A percentile compares a stretch with the other conserved stretches of the same genome.
Evolutionary conservation across 2,888 invertebrate genomes (phyloP).

Genomic region (Coenonympha glycerion): DNA sequence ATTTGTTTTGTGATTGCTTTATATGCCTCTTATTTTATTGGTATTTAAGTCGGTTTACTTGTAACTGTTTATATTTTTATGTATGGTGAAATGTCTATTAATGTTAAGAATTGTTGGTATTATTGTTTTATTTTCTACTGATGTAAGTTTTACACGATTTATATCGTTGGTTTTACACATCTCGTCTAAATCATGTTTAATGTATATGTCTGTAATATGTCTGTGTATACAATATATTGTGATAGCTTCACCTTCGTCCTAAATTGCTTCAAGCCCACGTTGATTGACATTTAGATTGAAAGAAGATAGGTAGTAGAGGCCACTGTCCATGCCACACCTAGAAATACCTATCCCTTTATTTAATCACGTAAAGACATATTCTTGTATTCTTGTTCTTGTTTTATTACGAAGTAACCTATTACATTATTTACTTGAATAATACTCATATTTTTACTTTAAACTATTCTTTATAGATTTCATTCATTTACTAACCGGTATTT

Average conservation of each 20-base stretch:
- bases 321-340: neutral
- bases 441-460: too few relatives aligned
- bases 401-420: neutral
- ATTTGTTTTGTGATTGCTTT: neutral
- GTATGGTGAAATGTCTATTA: too few relatives aligned
- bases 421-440: too few relatives aligned
- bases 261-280: neutral
- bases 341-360: neutral
- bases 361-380: neutral
- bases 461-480: too few relatives aligned
- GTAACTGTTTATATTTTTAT: too few relatives aligned
- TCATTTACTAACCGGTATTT: neutral
- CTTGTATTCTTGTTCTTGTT: neutral
- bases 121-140: neutral
- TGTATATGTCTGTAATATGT: neutral
- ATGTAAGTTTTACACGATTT: neutral
- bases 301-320: neutral
- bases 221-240: neutral
- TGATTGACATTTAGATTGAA: neutral
- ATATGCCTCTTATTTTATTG: neutral
- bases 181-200: neutral
- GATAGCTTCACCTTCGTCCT: neutral
- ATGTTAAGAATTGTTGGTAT: neutral
- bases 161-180: too few relatives aligned
- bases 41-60: too few relatives aligned